Percentiles rank a stretch among this genome's conserved stretches.
Conservation (phyloP, 2,113 vertebrate species). For the Etia nguti region DNA sequence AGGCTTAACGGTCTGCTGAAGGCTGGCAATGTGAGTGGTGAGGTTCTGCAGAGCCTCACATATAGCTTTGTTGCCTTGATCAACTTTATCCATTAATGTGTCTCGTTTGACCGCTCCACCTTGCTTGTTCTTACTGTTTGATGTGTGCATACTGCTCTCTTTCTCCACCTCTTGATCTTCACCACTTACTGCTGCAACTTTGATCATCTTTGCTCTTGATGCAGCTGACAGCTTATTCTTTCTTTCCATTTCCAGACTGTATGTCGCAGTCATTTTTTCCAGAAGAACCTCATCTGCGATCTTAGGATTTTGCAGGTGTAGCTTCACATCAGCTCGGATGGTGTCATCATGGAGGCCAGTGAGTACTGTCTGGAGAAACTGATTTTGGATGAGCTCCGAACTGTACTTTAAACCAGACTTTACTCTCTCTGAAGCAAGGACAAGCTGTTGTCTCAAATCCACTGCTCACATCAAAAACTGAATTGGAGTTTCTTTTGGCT, state of each 20-base stretch:
- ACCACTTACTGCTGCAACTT: not conserved
- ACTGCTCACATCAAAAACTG: constrained; percentile 2
- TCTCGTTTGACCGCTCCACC: not conserved
- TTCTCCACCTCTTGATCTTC: too few relatives aligned
- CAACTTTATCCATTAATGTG: not conserved
- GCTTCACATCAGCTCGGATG: not conserved
- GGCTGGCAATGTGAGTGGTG: not conserved
- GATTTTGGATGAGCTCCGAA: not conserved
- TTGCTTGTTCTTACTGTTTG: not conserved
- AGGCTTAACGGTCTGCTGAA: not conserved
- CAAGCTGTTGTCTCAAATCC: constrained; percentile 13
- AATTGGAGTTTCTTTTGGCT: not conserved
- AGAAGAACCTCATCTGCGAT: not conserved
- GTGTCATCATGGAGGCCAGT: not conserved
- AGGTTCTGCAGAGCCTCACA: not conserved
- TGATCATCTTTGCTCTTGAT: not conserved
- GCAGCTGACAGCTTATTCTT: not conserved
- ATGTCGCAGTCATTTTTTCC: not conserved
- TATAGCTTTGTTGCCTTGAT: not conserved
- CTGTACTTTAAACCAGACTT: not conserved
- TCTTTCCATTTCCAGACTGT: not conserved
- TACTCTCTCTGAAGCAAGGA: constrained; percentile 1
- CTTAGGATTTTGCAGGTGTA: not conserved
- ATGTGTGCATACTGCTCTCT: too few relatives aligned
- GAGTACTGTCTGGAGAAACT: not conserved